phyloP scores from a whole-genome alignment of 2,113 vertebrate species.

The Ardeotis arabs region DNA sequence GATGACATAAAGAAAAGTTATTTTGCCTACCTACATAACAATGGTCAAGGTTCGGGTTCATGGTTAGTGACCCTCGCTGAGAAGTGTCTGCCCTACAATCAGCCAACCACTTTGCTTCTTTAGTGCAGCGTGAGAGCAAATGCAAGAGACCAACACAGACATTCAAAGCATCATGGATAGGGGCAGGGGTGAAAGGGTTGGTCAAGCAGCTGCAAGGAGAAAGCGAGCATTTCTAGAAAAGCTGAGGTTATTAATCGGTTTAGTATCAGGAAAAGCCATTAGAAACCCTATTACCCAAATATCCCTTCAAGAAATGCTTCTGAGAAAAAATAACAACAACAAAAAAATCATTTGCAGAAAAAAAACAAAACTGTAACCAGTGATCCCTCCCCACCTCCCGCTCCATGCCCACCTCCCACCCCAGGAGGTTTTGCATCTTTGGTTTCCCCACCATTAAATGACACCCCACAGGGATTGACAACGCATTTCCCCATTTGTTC shows the following conservation, averaged over 20 bases:
- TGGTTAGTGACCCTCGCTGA: conserved; percentile 95
- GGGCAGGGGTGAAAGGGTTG: conserved; percentile 88
- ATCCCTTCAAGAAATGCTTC: conserved; percentile 80
- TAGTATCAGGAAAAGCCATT: conserved; percentile 87
- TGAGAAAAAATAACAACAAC: neutral
- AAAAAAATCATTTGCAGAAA: neutral
- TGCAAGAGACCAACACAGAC: conserved; percentile 96
- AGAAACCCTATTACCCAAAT: conserved; percentile 93
- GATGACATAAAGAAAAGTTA: conserved; percentile 83
- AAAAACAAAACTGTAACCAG: neutral
- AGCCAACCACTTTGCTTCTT: conserved; percentile 95
- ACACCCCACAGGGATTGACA: conserved; percentile 11
- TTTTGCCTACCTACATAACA: conserved; percentile 98
- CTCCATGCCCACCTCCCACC: neutral
- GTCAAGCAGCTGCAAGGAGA: conserved; percentile 93
- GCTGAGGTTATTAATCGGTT: conserved; percentile 90
- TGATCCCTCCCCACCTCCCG: neutral
- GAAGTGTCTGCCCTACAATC: conserved; percentile 95
- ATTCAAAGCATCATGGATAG: conserved; percentile 98
- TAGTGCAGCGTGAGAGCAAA: conserved; percentile 95
- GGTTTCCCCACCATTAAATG: conserved; percentile 41
- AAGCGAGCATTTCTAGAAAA: conserved; percentile 90
- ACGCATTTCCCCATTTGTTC: neutral
- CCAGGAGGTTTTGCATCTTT: conserved; percentile 38
- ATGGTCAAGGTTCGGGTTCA: conserved; percentile 87